These are phyloP conservation scores for Rhizoglyphus robini DNA, from an alignment of 1,140 invertebrate species.

Conservation along the genomic window DNA sequence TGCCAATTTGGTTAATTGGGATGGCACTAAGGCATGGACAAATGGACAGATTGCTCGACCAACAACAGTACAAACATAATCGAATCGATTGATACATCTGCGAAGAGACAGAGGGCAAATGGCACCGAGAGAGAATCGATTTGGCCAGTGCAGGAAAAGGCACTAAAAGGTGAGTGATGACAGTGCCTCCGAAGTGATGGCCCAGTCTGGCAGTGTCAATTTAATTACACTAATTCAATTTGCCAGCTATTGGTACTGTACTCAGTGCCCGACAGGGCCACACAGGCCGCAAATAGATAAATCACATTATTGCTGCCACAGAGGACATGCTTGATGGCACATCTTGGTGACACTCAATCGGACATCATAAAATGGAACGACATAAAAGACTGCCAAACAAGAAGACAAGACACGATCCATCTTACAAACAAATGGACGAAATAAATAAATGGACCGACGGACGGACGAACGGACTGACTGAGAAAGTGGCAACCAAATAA, in stretches of 20 bases:
- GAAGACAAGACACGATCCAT: not conserved
- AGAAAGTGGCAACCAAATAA: not conserved
- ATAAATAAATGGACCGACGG: not conserved
- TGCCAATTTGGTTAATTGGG: no score
- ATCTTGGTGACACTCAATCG: conserved; percentile 10
- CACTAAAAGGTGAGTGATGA: no score
- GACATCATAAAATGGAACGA: conserved; percentile 4
- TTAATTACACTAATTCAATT: conserved; percentile 11
- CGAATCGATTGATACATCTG: no score
- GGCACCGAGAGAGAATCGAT: no score
- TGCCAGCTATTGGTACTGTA: not conserved
- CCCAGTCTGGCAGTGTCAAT: not conserved
- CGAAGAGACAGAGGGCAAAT: no score
- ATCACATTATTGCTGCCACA: not conserved
- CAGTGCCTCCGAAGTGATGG: no score
- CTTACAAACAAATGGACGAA: not conserved
- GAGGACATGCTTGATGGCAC: conserved; percentile 6
- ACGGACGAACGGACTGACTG: not conserved
- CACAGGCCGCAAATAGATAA: conserved; percentile 13
- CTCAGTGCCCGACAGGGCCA: not conserved
- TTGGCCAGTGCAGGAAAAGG: no score
- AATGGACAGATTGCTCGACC: no score
- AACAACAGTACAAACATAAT: no score
- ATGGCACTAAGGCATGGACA: no score
- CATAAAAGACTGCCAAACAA: not conserved